Conservation (phyloP, 1,140 invertebrate species). For the Rhizoglyphus robini region DNA sequence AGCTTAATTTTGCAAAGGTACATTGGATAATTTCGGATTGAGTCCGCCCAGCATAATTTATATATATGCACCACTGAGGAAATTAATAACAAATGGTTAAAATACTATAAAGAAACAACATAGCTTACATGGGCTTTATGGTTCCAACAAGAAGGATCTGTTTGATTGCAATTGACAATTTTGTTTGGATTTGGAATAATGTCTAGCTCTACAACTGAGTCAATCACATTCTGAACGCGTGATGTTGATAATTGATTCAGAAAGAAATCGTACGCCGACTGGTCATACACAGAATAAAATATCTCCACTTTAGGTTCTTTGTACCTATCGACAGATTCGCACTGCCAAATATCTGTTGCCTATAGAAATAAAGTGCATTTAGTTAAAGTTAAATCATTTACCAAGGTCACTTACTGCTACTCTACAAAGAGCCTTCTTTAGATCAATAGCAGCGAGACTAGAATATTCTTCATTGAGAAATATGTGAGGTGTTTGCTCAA, state of each 20-base stretch:
- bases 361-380: not conserved
- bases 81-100: not conserved
- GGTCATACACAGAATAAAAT: not conserved
- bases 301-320: constrained; percentile 3
- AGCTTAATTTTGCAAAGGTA: not conserved
- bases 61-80: constrained; percentile 1
- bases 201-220: not conserved
- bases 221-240: not conserved
- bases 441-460: not conserved
- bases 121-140: constrained; percentile 6
- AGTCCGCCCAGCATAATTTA: not conserved
- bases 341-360: not conserved
- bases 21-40: not conserved
- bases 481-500: not conserved
- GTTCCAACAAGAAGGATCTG: not conserved
- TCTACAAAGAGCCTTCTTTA: not conserved
- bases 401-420: not conserved
- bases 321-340: not conserved
- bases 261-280: not conserved
- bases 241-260: not conserved
- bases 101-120: not conserved
- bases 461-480: not conserved
- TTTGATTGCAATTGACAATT: not conserved
- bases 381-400: not conserved
- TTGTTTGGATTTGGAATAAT: constrained; percentile 1